These are phyloP conservation scores for Panagrolaimus sp. DNA, from an alignment of 1,140 invertebrate species.

Conservation along the genomic window DNA sequence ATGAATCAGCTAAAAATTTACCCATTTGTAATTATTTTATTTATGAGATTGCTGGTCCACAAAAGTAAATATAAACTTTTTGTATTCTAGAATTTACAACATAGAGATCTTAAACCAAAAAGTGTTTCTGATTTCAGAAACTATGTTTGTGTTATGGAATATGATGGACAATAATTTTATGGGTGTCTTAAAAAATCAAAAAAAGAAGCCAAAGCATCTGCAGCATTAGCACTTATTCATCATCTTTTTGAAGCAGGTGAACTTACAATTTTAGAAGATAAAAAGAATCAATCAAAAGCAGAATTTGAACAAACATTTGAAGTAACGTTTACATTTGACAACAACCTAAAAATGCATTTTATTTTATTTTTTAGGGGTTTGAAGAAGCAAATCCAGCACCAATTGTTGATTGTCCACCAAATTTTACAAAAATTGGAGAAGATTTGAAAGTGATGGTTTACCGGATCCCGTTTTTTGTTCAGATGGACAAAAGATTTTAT, in stretches of 20 bases:
- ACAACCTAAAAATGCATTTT: neutral
- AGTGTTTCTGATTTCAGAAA: neutral
- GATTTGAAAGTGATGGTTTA: too few species aligned
- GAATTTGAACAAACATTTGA: neutral
- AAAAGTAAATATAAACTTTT: neutral
- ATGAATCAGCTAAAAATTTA: neutral
- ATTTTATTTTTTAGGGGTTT: neutral
- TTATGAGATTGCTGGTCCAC: neutral
- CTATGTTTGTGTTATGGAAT: slow-evolving; percentile 1
- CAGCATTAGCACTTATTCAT: neutral
- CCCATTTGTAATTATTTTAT: neutral
- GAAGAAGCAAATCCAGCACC: neutral
- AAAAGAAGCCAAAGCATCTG: neutral
- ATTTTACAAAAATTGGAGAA: too few species aligned
- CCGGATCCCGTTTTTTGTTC: neutral
- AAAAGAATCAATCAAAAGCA: too few species aligned
- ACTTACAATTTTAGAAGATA: neutral
- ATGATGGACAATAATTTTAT: neutral
- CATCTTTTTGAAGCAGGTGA: neutral
- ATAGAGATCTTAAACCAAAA: neutral
- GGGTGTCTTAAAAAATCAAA: neutral
- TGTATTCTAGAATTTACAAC: too few species aligned
- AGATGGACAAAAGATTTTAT: neutral
- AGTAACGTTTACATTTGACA: neutral
- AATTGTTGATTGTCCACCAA: neutral